Conservation (phyloP, 2,888 invertebrate genomes). For the Phaedon cochleariae region DNA sequence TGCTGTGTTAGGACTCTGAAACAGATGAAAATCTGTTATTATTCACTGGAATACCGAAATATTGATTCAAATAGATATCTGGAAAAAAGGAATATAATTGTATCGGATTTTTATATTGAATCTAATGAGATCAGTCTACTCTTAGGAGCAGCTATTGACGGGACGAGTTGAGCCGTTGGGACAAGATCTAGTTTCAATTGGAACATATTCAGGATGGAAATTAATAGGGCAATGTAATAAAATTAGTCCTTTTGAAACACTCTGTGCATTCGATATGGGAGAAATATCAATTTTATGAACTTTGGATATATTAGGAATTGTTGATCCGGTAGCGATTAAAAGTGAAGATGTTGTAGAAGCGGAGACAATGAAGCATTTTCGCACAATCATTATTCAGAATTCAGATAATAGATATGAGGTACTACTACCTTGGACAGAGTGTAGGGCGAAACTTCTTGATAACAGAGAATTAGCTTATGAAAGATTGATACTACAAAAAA, state of each 20-base stretch:
- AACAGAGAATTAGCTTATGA: background rate
- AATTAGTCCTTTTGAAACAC: background rate
- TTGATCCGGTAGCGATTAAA: background rate
- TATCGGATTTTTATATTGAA: background rate
- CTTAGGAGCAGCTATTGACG: background rate
- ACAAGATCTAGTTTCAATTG: background rate
- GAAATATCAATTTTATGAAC: background rate
- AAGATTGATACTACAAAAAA: background rate
- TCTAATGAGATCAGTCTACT: background rate
- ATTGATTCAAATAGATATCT: background rate
- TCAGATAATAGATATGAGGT: background rate
- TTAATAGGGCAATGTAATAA: background rate
- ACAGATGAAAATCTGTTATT: constrained; percentile 7
- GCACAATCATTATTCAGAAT: background rate
- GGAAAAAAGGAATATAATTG: background rate
- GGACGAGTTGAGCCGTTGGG: background rate
- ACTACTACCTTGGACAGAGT: background rate
- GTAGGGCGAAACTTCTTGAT: background rate
- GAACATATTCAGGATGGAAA: constrained; percentile 2
- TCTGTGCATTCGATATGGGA: background rate
- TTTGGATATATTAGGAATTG: background rate
- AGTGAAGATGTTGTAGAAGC: background rate
- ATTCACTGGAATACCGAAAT: background rate
- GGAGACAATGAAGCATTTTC: background rate
- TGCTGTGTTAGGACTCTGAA: background rate